Evolutionary conservation across 30 jellyfish, hydroid and myxozoan genomes (phyloP).

Genomic region (Hydra vulgaris): DNA sequence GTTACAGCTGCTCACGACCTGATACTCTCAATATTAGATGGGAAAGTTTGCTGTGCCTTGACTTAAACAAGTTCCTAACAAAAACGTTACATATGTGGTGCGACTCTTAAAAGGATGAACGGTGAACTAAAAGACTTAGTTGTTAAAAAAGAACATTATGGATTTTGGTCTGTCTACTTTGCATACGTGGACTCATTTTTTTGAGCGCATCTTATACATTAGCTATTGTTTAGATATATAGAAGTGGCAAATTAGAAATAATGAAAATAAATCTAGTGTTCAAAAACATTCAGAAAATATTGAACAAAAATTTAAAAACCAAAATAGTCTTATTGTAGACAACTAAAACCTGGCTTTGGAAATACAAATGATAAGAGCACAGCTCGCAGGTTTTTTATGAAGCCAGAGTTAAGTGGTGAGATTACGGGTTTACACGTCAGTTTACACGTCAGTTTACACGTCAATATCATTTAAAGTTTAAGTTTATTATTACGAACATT

Average conservation of each 20-base stretch:
- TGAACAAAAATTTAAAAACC: neutral
- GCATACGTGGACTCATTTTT: neutral
- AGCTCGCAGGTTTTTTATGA: no score
- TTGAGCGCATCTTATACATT: neutral
- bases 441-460: no score
- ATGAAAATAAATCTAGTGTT: neutral
- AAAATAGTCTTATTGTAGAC: neutral
- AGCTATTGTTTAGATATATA: neutral
- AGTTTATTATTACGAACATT: neutral
- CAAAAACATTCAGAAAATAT: neutral
- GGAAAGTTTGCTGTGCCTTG: neutral
- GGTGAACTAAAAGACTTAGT: neutral
- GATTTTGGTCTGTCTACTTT: neutral
- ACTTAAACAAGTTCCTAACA: neutral
- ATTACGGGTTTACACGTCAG: neutral
- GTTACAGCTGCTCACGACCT: no score
- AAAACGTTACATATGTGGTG: neutral
- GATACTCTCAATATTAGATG: neutral
- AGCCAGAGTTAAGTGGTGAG: neutral
- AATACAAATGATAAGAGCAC: neutral
- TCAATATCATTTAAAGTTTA: neutral
- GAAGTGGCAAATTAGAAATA: neutral
- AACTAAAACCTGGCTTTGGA: neutral
- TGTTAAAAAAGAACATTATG: neutral
- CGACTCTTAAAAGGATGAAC: neutral